Conservation (phyloP, 2,797 vertebrate species). For the Enteromius viviparus region DNA sequence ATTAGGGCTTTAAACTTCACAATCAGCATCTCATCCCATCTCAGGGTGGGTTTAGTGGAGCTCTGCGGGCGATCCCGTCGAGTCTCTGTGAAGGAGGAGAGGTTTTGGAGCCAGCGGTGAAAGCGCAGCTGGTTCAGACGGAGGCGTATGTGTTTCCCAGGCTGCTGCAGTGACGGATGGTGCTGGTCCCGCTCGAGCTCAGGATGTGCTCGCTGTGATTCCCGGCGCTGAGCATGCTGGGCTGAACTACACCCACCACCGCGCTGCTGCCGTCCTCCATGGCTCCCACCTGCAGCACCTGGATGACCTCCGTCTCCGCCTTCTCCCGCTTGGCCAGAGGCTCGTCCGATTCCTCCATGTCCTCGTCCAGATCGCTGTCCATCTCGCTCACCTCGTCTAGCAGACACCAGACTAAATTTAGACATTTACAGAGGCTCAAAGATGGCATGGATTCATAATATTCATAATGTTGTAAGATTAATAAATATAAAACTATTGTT, state of each 20-base stretch:
- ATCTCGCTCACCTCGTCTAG: conserved; percentile 87
- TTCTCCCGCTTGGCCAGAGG: conserved; percentile 92
- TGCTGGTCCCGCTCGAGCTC: conserved; percentile 82
- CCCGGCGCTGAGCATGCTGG: conserved; percentile 82
- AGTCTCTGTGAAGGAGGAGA: neutral
- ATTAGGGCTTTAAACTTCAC: conserved; percentile 25
- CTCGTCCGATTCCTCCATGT: conserved; percentile 79
- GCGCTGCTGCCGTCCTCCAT: conserved; percentile 79
- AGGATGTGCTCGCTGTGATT: conserved; percentile 89
- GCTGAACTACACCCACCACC: conserved; percentile 85
- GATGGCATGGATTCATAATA: too few relatives aligned
- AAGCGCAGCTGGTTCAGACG: conserved; percentile 74
- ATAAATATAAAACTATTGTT: too few relatives aligned
- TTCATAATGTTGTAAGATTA: too few relatives aligned
- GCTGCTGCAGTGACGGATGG: conserved; percentile 94
- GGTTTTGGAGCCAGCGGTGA: conserved; percentile 62
- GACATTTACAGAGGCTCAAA: too few relatives aligned
- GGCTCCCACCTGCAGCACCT: conserved; percentile 88
- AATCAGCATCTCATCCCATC: conserved; percentile 23
- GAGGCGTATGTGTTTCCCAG: conserved; percentile 96
- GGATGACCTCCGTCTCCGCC: conserved; percentile 84
- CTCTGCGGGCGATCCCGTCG: neutral
- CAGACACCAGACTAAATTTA: neutral
- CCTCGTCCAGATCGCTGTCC: conserved; percentile 80
- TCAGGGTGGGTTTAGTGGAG: conserved; percentile 8